Evolutionary conservation across 2,797 vertebrate species (phyloP).

Genomic region (Cynodonichthys magdalenae): DNA sequence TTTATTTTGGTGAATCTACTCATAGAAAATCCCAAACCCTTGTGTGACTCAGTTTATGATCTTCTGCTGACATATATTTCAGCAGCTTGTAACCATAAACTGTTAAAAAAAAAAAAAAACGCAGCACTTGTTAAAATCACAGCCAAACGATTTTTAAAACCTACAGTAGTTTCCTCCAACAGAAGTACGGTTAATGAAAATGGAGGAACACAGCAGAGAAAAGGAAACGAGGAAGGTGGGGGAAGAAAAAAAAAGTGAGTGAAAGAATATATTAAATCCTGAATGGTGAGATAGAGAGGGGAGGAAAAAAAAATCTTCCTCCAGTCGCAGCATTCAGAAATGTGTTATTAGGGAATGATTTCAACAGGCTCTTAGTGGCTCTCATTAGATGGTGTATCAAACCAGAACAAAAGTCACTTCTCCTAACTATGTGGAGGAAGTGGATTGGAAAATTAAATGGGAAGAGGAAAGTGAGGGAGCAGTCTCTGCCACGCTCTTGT

Average conservation of each 20-base stretch:
- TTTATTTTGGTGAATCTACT: constrained; percentile 28
- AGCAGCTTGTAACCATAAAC: constrained; percentile 13
- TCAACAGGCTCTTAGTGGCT: constrained; percentile 88
- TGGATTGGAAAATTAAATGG: constrained; percentile 89
- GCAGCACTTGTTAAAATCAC: constrained; percentile 56
- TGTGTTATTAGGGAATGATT: constrained; percentile 87
- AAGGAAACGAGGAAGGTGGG: constrained; percentile 42
- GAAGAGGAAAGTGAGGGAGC: constrained; percentile 80
- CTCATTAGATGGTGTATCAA: constrained; percentile 90
- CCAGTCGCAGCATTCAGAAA: constrained; percentile 76
- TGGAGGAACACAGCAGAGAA: constrained; percentile 50
- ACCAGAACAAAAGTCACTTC: constrained; percentile 90
- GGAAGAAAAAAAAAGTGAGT: constrained; percentile 55
- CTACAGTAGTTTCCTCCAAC: constrained; percentile 3
- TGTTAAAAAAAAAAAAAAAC: constrained; percentile 33
- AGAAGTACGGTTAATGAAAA: constrained; percentile 68
- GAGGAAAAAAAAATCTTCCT: constrained; percentile 68
- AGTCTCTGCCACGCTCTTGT: constrained; percentile 79
- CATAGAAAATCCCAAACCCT: constrained; percentile 20
- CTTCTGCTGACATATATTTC: constrained; percentile 5
- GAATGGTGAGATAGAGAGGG: constrained; percentile 68
- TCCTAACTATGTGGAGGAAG: constrained; percentile 86
- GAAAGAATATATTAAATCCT: constrained; percentile 76
- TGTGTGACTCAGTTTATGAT: constrained; percentile 13
- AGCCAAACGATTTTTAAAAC: constrained; percentile 48